These are phyloP conservation scores for Hylomyscus alleni DNA, from an alignment of 2,797 vertebrate species.

Conservation along the genomic window DNA sequence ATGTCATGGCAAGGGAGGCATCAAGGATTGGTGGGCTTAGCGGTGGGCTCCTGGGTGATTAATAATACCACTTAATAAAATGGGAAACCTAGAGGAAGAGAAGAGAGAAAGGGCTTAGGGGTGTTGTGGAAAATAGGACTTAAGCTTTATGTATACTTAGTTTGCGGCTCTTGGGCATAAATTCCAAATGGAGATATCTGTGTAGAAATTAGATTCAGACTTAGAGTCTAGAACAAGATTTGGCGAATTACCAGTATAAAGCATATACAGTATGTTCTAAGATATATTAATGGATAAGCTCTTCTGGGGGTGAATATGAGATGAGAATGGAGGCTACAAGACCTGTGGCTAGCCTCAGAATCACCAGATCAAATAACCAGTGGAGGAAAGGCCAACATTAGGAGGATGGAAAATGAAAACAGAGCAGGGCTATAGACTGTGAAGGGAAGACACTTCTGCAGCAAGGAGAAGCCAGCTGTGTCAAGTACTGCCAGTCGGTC, in stretches of 20 bases:
- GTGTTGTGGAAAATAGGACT: conserved; percentile 12
- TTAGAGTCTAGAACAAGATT: conserved; percentile 36
- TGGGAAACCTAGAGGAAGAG: conserved; percentile 35
- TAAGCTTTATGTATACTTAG: conserved; percentile 32
- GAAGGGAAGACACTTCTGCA: conserved; percentile 20
- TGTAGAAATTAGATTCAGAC: conserved; percentile 19
- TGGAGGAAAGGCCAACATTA: conserved; percentile 4
- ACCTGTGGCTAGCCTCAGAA: background rate
- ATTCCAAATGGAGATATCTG: conserved; percentile 45
- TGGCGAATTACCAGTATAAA: conserved; percentile 51
- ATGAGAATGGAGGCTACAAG: background rate
- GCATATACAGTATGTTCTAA: conserved; percentile 8
- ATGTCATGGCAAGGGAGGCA: background rate
- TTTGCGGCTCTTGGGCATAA: conserved; percentile 28
- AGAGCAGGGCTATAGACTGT: background rate
- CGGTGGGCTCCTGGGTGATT: background rate
- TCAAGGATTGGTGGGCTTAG: conserved; percentile 32
- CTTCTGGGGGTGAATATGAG: background rate
- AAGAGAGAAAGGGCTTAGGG: background rate
- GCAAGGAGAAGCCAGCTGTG: background rate
- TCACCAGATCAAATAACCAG: conserved; percentile 2
- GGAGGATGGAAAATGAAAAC: conserved; percentile 2
- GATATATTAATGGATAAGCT: conserved; percentile 52
- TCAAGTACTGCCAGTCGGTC: conserved; percentile 55
- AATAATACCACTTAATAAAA: conserved; percentile 26